These are phyloP conservation scores for Serranus cabrilla DNA, from an alignment of 2,797 vertebrate species.

Conservation along the genomic window DNA sequence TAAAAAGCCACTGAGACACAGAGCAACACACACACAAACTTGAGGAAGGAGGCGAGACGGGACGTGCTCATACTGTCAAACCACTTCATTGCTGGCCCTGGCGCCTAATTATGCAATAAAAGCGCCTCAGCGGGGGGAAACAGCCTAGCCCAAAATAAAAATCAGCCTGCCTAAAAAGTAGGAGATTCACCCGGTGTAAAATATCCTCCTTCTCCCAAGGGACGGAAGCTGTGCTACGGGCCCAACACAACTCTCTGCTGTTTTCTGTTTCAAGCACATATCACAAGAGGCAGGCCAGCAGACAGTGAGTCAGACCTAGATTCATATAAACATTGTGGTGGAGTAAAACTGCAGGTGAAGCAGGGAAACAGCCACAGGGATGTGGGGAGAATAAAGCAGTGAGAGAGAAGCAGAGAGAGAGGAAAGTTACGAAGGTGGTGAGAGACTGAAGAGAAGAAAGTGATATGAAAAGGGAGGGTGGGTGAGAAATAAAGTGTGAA, in stretches of 20 bases:
- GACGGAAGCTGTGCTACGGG: slow-evolving; percentile 60
- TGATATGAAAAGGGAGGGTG: slow-evolving; percentile 45
- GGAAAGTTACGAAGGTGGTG: slow-evolving; percentile 41
- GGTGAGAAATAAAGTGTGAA: slow-evolving; percentile 56
- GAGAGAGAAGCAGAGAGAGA: slow-evolving; percentile 30
- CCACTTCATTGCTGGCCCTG: slow-evolving; percentile 69
- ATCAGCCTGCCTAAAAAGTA: slow-evolving; percentile 72
- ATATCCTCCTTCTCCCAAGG: slow-evolving; percentile 68
- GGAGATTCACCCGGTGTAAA: slow-evolving; percentile 75
- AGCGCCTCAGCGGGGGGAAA: slow-evolving; percentile 60
- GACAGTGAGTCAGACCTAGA: slow-evolving; percentile 76
- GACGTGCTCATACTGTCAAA: slow-evolving; percentile 84
- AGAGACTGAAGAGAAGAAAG: slow-evolving; percentile 42
- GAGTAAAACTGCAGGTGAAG: slow-evolving; percentile 72
- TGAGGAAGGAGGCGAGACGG: slow-evolving; percentile 71
- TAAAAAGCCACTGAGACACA: slow-evolving; percentile 68
- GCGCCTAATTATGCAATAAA: slow-evolving; percentile 82
- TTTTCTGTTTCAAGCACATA: slow-evolving; percentile 60
- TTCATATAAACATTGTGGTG: slow-evolving; percentile 71
- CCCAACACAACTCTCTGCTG: slow-evolving; percentile 62
- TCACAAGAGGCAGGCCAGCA: slow-evolving; percentile 69
- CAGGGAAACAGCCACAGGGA: slow-evolving; percentile 67
- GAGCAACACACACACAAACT: slow-evolving; percentile 66
- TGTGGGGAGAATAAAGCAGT: slow-evolving; percentile 28
- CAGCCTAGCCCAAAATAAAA: slow-evolving; percentile 73